These are phyloP conservation scores for Pogona vitticeps DNA, from an alignment of 2,113 vertebrate genomes.

Conservation along the genomic window DNA sequence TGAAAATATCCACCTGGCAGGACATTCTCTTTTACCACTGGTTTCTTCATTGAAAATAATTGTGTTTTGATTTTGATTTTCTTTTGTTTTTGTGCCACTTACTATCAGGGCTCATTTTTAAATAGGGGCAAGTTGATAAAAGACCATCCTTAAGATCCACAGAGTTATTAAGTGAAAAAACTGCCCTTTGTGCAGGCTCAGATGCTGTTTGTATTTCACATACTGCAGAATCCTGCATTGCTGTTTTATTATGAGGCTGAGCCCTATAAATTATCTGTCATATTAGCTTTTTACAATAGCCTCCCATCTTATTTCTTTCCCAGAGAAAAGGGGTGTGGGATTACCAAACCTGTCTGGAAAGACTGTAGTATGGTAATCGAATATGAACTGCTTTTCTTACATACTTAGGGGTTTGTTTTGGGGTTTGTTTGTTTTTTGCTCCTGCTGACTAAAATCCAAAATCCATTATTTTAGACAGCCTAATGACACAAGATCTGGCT, in stretches of 20 bases:
- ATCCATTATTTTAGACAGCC: no score
- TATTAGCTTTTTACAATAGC: not conserved
- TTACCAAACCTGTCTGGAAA: not conserved
- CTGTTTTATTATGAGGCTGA: not conserved
- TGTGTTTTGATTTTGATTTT: not conserved
- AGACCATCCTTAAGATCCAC: not conserved
- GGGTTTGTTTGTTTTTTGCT: not conserved
- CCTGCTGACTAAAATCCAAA: no score
- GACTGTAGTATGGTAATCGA: not conserved
- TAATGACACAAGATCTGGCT: no score
- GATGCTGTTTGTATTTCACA: not conserved
- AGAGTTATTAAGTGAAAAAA: not conserved
- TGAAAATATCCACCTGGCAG: conserved; percentile 40
- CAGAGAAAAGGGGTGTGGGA: not conserved
- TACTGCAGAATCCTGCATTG: not conserved
- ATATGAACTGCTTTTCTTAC: not conserved
- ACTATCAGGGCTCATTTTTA: not conserved
- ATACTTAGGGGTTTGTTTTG: not conserved
- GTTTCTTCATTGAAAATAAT: not conserved
- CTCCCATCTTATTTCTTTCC: not conserved
- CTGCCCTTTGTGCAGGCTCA: not conserved
- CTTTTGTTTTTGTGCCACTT: no score
- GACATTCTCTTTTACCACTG: not conserved
- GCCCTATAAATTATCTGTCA: not conserved
- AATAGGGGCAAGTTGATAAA: not conserved